phyloP scores from a whole-genome alignment of 2,797 vertebrate genomes.

The Falco naumanni region DNA sequence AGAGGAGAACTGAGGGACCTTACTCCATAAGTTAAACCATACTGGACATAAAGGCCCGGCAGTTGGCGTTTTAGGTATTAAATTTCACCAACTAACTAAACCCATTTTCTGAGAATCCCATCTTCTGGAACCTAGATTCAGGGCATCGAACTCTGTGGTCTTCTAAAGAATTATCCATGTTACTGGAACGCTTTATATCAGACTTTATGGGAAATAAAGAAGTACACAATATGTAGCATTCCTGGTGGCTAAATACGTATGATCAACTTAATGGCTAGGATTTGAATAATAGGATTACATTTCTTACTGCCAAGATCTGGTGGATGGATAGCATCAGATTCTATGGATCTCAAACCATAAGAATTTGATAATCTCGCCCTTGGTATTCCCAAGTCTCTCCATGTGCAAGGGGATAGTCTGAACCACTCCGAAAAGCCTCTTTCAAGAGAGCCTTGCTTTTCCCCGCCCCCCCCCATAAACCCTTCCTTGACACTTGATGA shows the following conservation, averaged over 20 bases:
- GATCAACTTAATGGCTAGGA: neutral
- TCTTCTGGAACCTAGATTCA: conserved; percentile 68
- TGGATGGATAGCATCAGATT: neutral
- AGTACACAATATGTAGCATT: conserved; percentile 50
- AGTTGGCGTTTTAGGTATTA: conserved; percentile 76
- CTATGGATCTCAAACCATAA: neutral
- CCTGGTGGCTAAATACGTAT: conserved; percentile 59
- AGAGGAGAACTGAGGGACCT: conserved; percentile 87
- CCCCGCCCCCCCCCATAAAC: neutral
- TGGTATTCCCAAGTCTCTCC: neutral
- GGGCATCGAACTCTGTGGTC: conserved; percentile 43
- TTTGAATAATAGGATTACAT: neutral
- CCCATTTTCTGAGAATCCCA: conserved; percentile 71
- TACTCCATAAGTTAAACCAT: conserved; percentile 82
- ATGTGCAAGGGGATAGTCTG: neutral
- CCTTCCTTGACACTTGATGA: conserved; percentile 2
- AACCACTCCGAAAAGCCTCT: conserved; percentile 34
- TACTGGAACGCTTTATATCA: conserved; percentile 67
- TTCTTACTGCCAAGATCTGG: conserved; percentile 34
- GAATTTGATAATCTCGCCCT: conserved; percentile 14
- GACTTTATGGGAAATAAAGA: conserved; percentile 54
- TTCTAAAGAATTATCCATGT: conserved; percentile 66
- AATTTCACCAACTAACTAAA: conserved; percentile 78
- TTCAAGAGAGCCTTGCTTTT: neutral
- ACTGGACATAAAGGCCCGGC: conserved; percentile 79